Evolutionary conservation across 1,140 invertebrate genomes (phyloP).

Genomic region (Hirudo medicinalis): DNA sequence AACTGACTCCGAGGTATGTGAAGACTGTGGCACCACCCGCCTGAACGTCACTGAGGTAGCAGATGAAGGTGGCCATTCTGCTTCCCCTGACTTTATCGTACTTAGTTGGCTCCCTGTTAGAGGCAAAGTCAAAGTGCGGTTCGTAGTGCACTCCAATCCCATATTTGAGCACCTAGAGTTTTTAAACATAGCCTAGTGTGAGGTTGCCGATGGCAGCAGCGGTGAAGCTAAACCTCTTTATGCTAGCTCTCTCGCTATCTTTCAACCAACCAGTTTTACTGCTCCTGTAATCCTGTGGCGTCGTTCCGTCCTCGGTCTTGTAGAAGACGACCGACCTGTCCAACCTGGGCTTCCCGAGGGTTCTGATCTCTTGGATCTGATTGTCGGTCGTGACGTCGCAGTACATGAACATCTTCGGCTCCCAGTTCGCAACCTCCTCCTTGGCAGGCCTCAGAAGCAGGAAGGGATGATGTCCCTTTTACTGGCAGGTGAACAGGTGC

Average conservation of each 20-base stretch:
- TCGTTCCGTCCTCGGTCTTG: conserved; percentile 1
- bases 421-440: conserved; percentile 69
- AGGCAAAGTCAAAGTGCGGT: conserved; percentile 83
- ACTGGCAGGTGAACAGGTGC: conserved; percentile 60
- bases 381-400: conserved; percentile 73
- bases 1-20: too few species aligned
- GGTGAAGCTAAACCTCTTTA: conserved; percentile 55
- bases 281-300: conserved; percentile 10
- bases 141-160: conserved; percentile 98
- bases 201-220: conserved; percentile 35
- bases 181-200: neutral
- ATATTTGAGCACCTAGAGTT: conserved; percentile 73
- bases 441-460: conserved; percentile 72
- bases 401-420: conserved; percentile 75
- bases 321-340: conserved; percentile 13
- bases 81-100: too few species aligned
- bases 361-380: conserved; percentile 78
- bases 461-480: conserved; percentile 54
- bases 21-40: too few species aligned
- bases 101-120: too few species aligned
- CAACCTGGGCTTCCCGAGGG: conserved; percentile 61
- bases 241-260: conserved; percentile 38
- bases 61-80: too few species aligned
- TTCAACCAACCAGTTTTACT: conserved; percentile 39
- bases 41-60: too few species aligned